These are phyloP conservation scores for Physella acuta DNA, from an alignment of 1,140 invertebrate genomes.

Conservation along the genomic window DNA sequence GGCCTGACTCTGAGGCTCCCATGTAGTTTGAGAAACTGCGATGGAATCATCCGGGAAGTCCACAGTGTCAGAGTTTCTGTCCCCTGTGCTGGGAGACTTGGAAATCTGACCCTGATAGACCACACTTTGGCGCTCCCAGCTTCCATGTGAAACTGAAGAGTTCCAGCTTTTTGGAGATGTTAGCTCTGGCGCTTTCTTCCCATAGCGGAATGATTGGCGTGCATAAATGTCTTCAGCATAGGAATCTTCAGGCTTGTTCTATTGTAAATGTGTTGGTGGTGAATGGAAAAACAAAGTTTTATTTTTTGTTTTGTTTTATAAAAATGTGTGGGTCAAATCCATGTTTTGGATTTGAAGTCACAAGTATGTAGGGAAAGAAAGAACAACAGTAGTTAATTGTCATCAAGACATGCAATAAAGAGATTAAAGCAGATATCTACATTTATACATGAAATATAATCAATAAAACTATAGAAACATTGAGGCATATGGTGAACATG, in stretches of 20 bases:
- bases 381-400: no score
- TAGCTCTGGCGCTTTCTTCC: slow-evolving; percentile 29
- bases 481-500: no score
- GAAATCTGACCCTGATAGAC: slow-evolving; percentile 28
- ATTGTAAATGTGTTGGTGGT: neutral
- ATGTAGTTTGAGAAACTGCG: neutral
- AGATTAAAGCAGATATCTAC: no score
- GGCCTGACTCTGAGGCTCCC: no score
- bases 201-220: slow-evolving; percentile 43
- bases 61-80: slow-evolving; percentile 29
- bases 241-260: slow-evolving; percentile 17
- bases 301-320: no score
- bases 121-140: slow-evolving; percentile 28
- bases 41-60: neutral
- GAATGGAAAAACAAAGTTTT: no score
- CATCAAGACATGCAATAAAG: no score
- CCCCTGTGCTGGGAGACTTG: slow-evolving; percentile 28
- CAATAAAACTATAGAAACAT: no score
- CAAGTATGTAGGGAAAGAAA: no score
- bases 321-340: no score
- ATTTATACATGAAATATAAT: no score
- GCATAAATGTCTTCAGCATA: slow-evolving; percentile 47
- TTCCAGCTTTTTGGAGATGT: slow-evolving; percentile 2
- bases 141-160: slow-evolving; percentile 17
- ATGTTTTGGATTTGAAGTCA: no score